A percentile compares a stretch with the other conserved stretches of the same genome.
Evolutionary conservation across 35 echinoderm and acorn worm genomes (phyloP).

Genomic region (Lytechinus pictus): DNA sequence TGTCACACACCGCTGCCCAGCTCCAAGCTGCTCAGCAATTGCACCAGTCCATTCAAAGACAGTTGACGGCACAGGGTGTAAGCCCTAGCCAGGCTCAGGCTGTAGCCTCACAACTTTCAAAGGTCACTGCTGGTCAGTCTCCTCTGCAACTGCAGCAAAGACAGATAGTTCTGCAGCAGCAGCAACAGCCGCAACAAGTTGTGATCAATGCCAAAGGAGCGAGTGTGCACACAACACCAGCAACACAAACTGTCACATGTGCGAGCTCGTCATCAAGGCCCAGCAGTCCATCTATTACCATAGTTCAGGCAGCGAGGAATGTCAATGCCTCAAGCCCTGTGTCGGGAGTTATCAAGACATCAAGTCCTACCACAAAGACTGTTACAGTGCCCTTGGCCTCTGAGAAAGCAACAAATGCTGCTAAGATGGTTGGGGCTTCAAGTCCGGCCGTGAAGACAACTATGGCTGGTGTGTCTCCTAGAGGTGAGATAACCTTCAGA

Average conservation of each 20-base stretch:
- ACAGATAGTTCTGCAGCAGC: slow-evolving; percentile 55
- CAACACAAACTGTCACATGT: slow-evolving; percentile 31
- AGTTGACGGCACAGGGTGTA: slow-evolving; percentile 39
- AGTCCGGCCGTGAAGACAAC: neutral
- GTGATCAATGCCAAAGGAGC: slow-evolving; percentile 23
- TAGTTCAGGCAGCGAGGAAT: slow-evolving; percentile 7
- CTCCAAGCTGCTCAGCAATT: slow-evolving; percentile 57
- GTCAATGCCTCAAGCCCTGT: slow-evolving; percentile 6
- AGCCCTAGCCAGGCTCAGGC: slow-evolving; percentile 68
- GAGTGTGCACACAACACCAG: neutral
- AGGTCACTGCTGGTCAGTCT: slow-evolving; percentile 34
- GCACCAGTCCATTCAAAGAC: slow-evolving; percentile 32
- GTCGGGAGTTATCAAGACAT: neutral
- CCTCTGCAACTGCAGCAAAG: slow-evolving; percentile 55
- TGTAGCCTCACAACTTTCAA: slow-evolving; percentile 54
- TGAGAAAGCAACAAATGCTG: neutral
- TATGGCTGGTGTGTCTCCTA: neutral
- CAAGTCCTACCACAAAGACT: slow-evolving; percentile 21
- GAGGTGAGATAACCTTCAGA: neutral
- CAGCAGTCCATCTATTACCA: slow-evolving; percentile 21
- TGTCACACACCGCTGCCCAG: slow-evolving; percentile 58
- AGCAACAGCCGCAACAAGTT: slow-evolving; percentile 56
- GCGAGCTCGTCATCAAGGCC: slow-evolving; percentile 35
- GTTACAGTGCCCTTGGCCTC: neutral
- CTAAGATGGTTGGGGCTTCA: neutral